Conservation (phyloP, 1,140 invertebrate genomes). For the Batillaria attramentaria region DNA sequence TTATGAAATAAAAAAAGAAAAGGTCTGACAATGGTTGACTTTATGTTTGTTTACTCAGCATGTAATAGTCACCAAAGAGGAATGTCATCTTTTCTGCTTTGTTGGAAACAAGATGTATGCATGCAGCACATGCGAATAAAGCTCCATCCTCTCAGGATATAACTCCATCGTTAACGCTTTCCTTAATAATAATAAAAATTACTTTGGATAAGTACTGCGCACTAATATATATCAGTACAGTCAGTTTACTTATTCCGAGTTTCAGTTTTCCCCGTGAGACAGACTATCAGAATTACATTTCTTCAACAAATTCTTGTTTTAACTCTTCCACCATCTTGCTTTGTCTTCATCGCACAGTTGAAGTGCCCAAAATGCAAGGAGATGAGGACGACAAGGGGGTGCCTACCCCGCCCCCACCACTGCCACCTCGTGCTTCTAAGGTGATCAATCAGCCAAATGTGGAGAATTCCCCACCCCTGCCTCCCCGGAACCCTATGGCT, state of each 20-base stretch:
- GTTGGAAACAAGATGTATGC: not conserved
- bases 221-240: conserved; percentile 9
- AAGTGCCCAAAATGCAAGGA: conserved; percentile 11
- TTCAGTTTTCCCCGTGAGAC: not conserved
- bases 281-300: not conserved
- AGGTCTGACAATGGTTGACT: not conserved
- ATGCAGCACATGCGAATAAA: no score
- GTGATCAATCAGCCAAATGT: conserved; percentile 27
- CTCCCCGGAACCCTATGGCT: conserved; percentile 28
- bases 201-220: no score
- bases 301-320: not conserved
- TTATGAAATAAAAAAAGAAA: not conserved
- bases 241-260: conserved; percentile 11
- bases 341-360: not conserved
- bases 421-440: conserved; percentile 33
- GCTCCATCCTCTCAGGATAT: no score
- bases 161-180: no score
- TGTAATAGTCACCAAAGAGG: no score
- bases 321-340: not conserved
- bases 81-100: not conserved
- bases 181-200: no score
- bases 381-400: conserved; percentile 19
- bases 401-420: conserved; percentile 29
- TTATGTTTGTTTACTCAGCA: not conserved
- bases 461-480: conserved; percentile 35